Base-by-base conservation (phyloP, 2,113 vertebrate genomes). In the Myotis davidii region DNA sequence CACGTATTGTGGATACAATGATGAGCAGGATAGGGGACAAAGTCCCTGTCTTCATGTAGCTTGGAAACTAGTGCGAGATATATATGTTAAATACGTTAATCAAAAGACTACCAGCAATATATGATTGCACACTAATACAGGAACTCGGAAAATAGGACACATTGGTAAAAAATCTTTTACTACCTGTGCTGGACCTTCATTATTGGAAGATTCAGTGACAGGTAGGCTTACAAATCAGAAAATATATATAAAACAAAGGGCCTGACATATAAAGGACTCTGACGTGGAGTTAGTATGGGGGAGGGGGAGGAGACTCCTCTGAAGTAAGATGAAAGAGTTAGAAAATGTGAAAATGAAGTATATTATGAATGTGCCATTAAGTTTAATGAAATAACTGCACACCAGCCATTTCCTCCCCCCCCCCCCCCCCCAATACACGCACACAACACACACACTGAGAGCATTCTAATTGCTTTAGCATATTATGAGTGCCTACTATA, bases 281-380 rank as follows among this genome's bases (percentile, higher is more conserved):
- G 72, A 85, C 79, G 32, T 64, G 9, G 59, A 82, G 54, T 85
- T 92, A 88, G 29, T 96, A 54, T 88, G 39, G 7, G 29, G 12
- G 69, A 29, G 7, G 3, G 45, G 64, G 54, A 69, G 23, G 8
- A 67, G 16, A n/a, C 6, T 61, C 16, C n/a, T 48, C 17, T 84
- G 76, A 95, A 37, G n/a, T 82, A 86, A 92, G 37, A 64, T 56
- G 8, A 65, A 73, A 82, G 27, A 85, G 10, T 81, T 84, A 54
- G 69, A 79, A 89, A 90, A 90, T 81, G 32, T 92, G 56, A 90
- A 95, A 87, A 69, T 65, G 16, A 92, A 95, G 64, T 59, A 85
- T 54, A 92, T 67, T 73, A 32, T 95, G 69, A 96, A 83, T 83
- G 25, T 8, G 59, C 21, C 16, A 32, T 61, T 91, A 89, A 88